phyloP scores from a whole-genome alignment of 2,113 vertebrate species.

The Macrotis lagotis region DNA sequence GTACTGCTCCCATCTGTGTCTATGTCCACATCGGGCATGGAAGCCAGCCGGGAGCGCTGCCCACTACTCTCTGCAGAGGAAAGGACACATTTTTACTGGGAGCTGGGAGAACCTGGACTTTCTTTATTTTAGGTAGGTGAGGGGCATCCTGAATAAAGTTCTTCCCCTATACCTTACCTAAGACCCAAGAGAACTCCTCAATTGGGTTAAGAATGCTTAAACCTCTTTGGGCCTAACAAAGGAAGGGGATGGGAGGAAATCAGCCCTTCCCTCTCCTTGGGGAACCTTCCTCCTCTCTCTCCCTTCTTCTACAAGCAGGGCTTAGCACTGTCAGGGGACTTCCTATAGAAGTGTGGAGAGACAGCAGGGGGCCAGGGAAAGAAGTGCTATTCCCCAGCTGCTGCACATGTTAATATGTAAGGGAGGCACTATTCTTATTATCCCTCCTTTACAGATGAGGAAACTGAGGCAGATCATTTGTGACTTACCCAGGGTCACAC shows the following conservation, averaged over 20 bases:
- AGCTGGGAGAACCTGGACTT: neutral
- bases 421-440: neutral
- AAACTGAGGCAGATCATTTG: neutral
- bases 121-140: neutral
- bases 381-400: neutral
- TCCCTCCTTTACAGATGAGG: neutral
- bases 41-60: slow-evolving; percentile 85
- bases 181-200: neutral
- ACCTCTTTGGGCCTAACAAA: neutral
- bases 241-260: neutral
- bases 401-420: neutral
- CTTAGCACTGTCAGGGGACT: neutral
- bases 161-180: neutral
- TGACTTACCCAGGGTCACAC: neutral
- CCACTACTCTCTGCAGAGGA: slow-evolving; percentile 84
- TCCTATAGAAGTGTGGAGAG: neutral
- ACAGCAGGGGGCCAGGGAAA: neutral
- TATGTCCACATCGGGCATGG: slow-evolving; percentile 85
- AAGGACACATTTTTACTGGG: neutral
- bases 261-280: no score
- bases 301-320: neutral
- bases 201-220: neutral
- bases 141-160: neutral
- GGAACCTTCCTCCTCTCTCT: no score
- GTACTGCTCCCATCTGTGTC: slow-evolving; percentile 85